These are phyloP conservation scores for Phaethornis superciliosus DNA, from an alignment of 2,113 vertebrate genomes.

Conservation along the genomic window DNA sequence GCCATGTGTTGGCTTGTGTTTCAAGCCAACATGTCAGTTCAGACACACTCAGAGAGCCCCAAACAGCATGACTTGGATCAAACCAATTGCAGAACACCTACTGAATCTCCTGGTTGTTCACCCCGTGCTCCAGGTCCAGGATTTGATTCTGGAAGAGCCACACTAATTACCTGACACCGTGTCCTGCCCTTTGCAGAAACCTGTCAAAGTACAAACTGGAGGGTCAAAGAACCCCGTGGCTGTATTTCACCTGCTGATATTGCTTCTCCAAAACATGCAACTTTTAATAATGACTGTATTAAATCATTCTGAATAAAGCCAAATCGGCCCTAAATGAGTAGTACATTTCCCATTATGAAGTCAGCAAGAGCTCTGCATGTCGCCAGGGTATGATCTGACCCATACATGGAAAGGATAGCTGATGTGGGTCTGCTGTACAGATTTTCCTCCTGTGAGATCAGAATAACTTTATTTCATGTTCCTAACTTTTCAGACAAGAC, in stretches of 20 bases:
- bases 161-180: accelerated
- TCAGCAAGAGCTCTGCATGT: neutral
- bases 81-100: neutral
- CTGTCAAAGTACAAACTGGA: neutral
- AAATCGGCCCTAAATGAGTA: constrained; percentile 16
- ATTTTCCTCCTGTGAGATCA: neutral
- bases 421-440: neutral
- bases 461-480: neutral
- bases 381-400: neutral
- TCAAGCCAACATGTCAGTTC: neutral
- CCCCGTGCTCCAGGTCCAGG: neutral
- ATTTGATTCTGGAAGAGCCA: neutral
- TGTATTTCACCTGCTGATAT: constrained; percentile 1
- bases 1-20: neutral
- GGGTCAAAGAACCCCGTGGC: neutral
- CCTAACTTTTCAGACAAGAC: neutral
- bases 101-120: neutral
- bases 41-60: neutral
- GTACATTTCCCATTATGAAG: constrained; percentile 8
- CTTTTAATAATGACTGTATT: neutral
- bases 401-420: neutral
- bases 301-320: constrained; percentile 30
- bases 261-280: neutral
- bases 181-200: neutral
- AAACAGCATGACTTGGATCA: neutral